Evolutionary conservation across 2,888 invertebrate species (phyloP).

Genomic region (Acanthococcus lagerstroemiae): DNA sequence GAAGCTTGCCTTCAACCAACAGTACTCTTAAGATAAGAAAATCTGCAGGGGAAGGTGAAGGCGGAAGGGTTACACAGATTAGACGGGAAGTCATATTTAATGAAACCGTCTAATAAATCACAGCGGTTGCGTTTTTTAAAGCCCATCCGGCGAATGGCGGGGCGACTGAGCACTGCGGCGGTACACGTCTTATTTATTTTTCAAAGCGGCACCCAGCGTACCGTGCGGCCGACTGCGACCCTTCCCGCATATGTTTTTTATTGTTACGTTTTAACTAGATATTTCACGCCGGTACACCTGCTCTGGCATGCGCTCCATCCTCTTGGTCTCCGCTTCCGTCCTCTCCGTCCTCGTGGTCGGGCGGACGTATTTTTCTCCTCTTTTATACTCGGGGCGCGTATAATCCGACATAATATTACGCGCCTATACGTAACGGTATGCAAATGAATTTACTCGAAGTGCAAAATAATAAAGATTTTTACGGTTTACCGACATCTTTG

Average conservation of each 20-base stretch:
- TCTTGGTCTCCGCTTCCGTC: neutral
- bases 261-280: conserved; percentile 21
- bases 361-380: conserved; percentile 23
- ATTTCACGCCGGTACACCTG: conserved; percentile 25
- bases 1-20: too few species aligned
- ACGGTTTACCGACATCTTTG: conserved; percentile 30
- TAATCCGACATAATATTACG: conserved; percentile 23
- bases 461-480: conserved; percentile 32
- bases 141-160: neutral
- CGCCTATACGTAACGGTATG: conserved; percentile 15
- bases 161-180: neutral
- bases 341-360: neutral
- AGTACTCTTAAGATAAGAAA: too few species aligned
- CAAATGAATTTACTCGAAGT: conserved; percentile 30
- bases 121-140: conserved; percentile 3
- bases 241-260: conserved; percentile 27
- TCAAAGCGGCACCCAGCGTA: neutral
- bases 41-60: neutral
- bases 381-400: too few species aligned
- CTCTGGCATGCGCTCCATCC: neutral
- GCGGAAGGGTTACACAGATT: too few species aligned
- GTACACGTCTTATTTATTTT: conserved; percentile 18
- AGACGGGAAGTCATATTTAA: conserved; percentile 14
- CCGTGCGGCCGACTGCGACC: neutral
- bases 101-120: conserved; percentile 30